These are phyloP conservation scores for Kryptolebias marmoratus DNA, from an alignment of 2,113 vertebrate species.

Conservation along the genomic window DNA sequence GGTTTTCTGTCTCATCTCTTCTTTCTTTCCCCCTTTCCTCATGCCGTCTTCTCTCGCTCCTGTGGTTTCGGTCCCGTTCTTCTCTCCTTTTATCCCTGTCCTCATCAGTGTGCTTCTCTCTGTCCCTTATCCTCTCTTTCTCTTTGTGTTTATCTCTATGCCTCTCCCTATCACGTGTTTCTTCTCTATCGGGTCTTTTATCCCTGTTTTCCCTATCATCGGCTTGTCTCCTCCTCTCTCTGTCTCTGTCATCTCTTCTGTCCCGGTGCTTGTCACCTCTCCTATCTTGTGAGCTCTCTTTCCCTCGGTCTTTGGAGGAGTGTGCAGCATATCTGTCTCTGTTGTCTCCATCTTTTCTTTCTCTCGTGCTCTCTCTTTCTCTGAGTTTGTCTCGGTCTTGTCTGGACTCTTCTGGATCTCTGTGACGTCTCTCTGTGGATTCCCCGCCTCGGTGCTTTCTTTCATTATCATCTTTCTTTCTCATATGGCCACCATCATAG, in stretches of 20 bases:
- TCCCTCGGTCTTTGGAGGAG: slow-evolving; percentile 39
- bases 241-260: slow-evolving; percentile 57
- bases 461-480: slow-evolving; percentile 54
- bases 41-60: slow-evolving; percentile 42
- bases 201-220: slow-evolving; percentile 53
- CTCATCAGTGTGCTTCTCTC: slow-evolving; percentile 69
- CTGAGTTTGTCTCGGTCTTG: slow-evolving; percentile 52
- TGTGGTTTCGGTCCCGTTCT: slow-evolving; percentile 37
- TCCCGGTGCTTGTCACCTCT: slow-evolving; percentile 57
- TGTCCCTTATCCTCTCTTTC: slow-evolving; percentile 59
- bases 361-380: slow-evolving; percentile 41
- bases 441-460: slow-evolving; percentile 65
- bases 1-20: slow-evolving; percentile 22
- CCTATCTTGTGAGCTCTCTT: slow-evolving; percentile 59
- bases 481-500: slow-evolving; percentile 43
- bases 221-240: neutral
- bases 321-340: slow-evolving; percentile 34
- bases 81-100: slow-evolving; percentile 44
- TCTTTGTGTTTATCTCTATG: slow-evolving; percentile 44
- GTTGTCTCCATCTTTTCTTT: slow-evolving; percentile 48
- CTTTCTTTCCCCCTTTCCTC: slow-evolving; percentile 28
- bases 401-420: slow-evolving; percentile 64
- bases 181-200: slow-evolving; percentile 27
- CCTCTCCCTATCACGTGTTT: slow-evolving; percentile 39
- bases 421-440: slow-evolving; percentile 65